These are phyloP conservation scores for Styela plicata DNA, from an alignment of 23 tunicate genomes.

Conservation along the genomic window DNA sequence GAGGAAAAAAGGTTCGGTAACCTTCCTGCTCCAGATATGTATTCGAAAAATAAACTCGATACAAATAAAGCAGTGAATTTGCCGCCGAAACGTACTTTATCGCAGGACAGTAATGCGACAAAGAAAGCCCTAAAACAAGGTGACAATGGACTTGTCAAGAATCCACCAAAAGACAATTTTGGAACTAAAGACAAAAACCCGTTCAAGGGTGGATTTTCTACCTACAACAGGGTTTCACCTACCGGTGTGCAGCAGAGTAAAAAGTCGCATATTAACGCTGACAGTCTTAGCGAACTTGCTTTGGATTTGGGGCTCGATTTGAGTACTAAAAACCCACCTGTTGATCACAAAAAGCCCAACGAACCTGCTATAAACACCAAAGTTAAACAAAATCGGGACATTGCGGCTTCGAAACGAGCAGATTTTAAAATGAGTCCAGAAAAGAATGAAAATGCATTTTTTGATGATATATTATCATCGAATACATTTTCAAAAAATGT, in stretches of 20 bases:
- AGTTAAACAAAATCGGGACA: not conserved
- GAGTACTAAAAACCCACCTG: constrained; percentile 1
- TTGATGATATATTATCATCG: constrained; percentile 25
- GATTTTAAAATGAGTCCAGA: constrained; percentile 9
- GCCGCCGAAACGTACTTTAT: constrained; percentile 5
- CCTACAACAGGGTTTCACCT: not conserved
- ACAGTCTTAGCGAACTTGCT: constrained; percentile 24
- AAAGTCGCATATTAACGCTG: not conserved
- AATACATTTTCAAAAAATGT: constrained; percentile 6
- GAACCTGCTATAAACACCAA: not conserved
- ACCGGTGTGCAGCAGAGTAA: not conserved
- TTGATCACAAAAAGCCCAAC: not conserved
- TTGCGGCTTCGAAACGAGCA: not conserved
- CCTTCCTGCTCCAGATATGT: constrained; percentile 37
- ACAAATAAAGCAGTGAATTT: not conserved
- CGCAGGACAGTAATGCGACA: not conserved
- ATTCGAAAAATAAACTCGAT: constrained; percentile 17
- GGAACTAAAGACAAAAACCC: not conserved
- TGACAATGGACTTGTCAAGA: not conserved
- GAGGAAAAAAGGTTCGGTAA: constrained; percentile 71
- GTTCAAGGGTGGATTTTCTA: constrained; percentile 10
- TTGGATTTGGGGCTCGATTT: constrained; percentile 22
- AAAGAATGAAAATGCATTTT: constrained; percentile 1
- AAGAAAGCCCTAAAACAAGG: constrained; percentile 24
- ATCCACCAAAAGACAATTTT: constrained; percentile 1